Conservation (phyloP, 2,888 invertebrate species). For the Apamea sordens region DNA sequence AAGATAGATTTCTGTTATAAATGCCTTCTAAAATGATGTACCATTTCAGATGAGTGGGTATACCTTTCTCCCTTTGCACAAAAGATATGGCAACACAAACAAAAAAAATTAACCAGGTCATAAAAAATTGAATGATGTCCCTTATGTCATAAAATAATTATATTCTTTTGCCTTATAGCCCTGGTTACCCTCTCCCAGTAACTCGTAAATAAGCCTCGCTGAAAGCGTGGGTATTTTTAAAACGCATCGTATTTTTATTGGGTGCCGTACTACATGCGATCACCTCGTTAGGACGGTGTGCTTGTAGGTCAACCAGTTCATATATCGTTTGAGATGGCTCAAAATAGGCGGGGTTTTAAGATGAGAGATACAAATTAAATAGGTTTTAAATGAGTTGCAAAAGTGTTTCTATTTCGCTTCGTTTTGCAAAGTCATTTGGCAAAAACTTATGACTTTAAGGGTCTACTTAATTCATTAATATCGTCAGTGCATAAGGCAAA, state of each 20-base stretch:
- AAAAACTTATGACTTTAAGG: background rate
- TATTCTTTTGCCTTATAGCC: constrained; percentile 6
- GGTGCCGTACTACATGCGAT: constrained; percentile 33
- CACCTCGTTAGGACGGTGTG: constrained; percentile 52
- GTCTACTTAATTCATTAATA: background rate
- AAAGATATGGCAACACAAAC: background rate
- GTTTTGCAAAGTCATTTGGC: background rate
- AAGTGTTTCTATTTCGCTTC: background rate
- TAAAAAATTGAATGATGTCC: constrained; percentile 27
- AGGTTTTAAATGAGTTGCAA: background rate
- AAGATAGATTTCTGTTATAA: background rate
- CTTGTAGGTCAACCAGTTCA: constrained; percentile 44
- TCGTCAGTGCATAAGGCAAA: background rate
- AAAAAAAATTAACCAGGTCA: background rate
- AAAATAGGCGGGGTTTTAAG: constrained; percentile 13
- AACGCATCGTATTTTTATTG: constrained; percentile 47
- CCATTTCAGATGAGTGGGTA: background rate
- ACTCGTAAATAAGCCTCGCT: constrained; percentile 51
- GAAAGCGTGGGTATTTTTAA: constrained; percentile 62
- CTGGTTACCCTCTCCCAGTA: constrained; percentile 3
- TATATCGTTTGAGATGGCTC: constrained; percentile 5
- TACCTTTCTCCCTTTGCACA: background rate
- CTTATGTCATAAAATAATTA: constrained; percentile 38
- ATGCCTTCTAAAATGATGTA: background rate
- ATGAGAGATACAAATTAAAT: background rate